Conservation (phyloP, 2,113 vertebrate species). For the Tetraodon nigroviridis region DNA sequence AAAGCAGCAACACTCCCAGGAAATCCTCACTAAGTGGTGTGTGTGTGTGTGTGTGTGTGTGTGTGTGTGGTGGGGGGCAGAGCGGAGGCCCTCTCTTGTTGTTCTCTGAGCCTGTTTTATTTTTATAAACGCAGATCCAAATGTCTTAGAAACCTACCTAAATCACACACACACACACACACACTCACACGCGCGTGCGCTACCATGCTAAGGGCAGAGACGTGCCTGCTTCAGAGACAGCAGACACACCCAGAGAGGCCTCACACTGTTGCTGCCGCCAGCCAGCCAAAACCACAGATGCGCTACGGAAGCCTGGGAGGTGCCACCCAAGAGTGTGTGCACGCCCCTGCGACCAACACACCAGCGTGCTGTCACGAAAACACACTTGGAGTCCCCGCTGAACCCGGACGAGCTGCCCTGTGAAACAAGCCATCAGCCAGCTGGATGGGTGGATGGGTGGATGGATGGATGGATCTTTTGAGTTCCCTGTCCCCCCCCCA, state of each 20-base stretch:
- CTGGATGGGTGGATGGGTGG: not conserved
- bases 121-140: conserved; percentile 54
- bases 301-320: conserved; percentile 62
- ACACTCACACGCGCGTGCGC: conserved; percentile 22
- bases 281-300: conserved; percentile 69
- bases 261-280: conserved; percentile 75
- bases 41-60: too few relatives aligned
- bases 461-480: too few relatives aligned
- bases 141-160: conserved; percentile 32
- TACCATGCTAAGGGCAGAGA: conserved; percentile 50
- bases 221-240: conserved; percentile 48
- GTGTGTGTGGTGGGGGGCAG: too few relatives aligned
- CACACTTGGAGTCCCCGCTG: not conserved
- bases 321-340: conserved; percentile 49
- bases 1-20: conserved; percentile 24
- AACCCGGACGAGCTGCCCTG: too few relatives aligned
- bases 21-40: conserved; percentile 6
- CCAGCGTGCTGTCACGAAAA: conserved; percentile 41
- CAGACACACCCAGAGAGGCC: conserved; percentile 72
- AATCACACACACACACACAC: conserved; percentile 16
- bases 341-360: conserved; percentile 38
- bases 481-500: too few relatives aligned
- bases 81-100: conserved; percentile 29
- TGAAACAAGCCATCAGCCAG: conserved; percentile 48
- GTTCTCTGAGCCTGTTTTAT: conserved; percentile 56